These are phyloP conservation scores for Drosophila anomelani DNA, from an alignment of 2,888 invertebrate species.

Conservation along the genomic window DNA sequence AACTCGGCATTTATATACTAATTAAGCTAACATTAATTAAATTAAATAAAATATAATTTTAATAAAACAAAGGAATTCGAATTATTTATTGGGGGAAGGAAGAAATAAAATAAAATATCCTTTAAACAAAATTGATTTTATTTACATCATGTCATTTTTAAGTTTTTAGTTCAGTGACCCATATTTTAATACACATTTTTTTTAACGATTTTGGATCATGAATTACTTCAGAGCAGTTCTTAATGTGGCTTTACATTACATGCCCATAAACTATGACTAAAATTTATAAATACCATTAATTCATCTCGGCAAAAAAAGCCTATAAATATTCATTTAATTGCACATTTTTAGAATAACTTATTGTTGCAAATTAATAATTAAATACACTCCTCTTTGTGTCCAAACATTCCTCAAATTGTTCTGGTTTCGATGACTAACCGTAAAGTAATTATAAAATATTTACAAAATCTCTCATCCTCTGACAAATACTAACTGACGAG, in stretches of 20 bases:
- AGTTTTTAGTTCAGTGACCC: not conserved
- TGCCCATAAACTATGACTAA: not conserved
- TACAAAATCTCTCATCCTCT: slow-evolving; percentile 11
- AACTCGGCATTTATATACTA: slow-evolving; percentile 36
- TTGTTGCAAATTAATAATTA: not conserved
- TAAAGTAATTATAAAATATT: slow-evolving; percentile 7
- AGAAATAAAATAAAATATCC: no score
- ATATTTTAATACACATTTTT: not conserved
- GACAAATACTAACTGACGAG: not conserved
- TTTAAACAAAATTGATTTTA: no score
- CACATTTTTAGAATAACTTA: not conserved
- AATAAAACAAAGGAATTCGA: not conserved
- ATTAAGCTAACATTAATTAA: slow-evolving; percentile 1
- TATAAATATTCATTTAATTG: slow-evolving; percentile 23
- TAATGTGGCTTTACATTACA: not conserved
- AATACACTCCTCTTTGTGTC: not conserved
- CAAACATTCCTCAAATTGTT: slow-evolving; percentile 5
- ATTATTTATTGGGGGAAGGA: not conserved
- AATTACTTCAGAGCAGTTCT: not conserved
- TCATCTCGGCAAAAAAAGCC: not conserved
- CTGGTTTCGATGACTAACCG: not conserved
- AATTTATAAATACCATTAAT: not conserved
- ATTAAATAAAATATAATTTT: slow-evolving; percentile 6
- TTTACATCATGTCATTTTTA: not conserved
- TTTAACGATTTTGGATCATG: not conserved